These are phyloP conservation scores for Castor canadensis DNA, from an alignment of 2,113 vertebrate genomes.

Conservation along the genomic window DNA sequence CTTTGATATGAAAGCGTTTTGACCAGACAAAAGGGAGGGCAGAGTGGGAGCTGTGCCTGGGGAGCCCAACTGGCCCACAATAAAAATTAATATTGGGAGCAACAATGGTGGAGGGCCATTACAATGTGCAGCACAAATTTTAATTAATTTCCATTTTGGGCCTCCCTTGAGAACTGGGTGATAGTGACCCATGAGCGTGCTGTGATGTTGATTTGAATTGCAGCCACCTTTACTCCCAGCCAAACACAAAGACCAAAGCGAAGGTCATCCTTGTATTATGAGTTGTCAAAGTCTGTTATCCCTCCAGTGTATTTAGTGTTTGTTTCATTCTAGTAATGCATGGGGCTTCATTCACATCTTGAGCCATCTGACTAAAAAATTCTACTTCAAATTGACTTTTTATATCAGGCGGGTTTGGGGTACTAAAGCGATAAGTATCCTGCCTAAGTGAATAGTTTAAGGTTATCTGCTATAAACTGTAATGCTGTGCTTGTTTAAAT, in stretches of 20 bases:
- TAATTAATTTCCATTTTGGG: slow-evolving; percentile 97
- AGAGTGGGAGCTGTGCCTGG: slow-evolving; percentile 88
- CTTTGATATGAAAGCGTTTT: slow-evolving; percentile 88
- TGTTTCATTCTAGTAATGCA: slow-evolving; percentile 72
- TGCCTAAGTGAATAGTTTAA: slow-evolving; percentile 83
- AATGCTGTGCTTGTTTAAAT: slow-evolving; percentile 83
- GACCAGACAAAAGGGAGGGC: slow-evolving; percentile 94
- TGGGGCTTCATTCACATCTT: slow-evolving; percentile 80
- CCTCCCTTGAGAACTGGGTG: slow-evolving; percentile 88
- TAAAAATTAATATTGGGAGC: slow-evolving; percentile 92
- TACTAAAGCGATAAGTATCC: slow-evolving; percentile 82
- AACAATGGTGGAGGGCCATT: slow-evolving; percentile 94
- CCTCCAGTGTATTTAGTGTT: slow-evolving; percentile 83
- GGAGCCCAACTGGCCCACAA: slow-evolving; percentile 92
- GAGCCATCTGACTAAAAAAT: slow-evolving; percentile 83
- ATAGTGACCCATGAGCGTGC: slow-evolving; percentile 87
- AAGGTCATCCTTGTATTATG: slow-evolving; percentile 87
- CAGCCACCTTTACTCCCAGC: slow-evolving; percentile 87
- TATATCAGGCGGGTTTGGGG: slow-evolving; percentile 82
- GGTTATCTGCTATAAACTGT: slow-evolving; percentile 85
- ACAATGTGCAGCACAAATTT: slow-evolving; percentile 92
- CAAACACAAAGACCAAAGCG: slow-evolving; percentile 85
- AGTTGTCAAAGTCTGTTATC: slow-evolving; percentile 86
- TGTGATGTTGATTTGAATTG: slow-evolving; percentile 89
- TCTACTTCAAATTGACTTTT: slow-evolving; percentile 82